These are phyloP conservation scores for Galeopsomyia nigrocyanea DNA, from an alignment of 2,888 invertebrate genomes.

Conservation along the genomic window DNA sequence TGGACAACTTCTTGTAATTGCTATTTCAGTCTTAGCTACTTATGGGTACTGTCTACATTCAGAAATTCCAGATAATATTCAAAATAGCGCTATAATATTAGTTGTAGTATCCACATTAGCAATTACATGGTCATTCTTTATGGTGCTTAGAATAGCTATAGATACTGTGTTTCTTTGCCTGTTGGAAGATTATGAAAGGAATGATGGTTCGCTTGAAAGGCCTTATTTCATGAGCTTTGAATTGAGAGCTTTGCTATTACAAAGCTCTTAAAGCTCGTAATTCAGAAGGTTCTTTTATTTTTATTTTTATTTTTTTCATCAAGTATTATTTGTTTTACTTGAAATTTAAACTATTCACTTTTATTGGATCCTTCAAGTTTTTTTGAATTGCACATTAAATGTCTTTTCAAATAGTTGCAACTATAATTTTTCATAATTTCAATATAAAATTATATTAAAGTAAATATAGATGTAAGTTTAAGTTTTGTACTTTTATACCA, in stretches of 20 bases:
- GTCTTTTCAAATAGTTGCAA: too few species aligned
- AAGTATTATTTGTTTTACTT: too few species aligned
- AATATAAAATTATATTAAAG: too few species aligned
- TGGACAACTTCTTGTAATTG: slow-evolving; percentile 87
- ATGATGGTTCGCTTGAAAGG: slow-evolving; percentile 90
- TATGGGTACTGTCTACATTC: slow-evolving; percentile 75
- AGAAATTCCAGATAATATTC: slow-evolving; percentile 74
- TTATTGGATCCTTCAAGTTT: too few species aligned
- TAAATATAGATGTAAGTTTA: too few species aligned
- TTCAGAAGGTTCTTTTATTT: too few species aligned
- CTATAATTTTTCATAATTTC: too few species aligned
- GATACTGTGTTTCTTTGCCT: slow-evolving; percentile 97
- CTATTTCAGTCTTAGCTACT: slow-evolving; percentile 81
- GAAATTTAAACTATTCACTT: too few species aligned
- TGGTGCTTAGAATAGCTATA: slow-evolving; percentile 95
- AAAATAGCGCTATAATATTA: slow-evolving; percentile 82
- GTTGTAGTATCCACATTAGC: slow-evolving; percentile 88
- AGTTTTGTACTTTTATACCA: too few species aligned
- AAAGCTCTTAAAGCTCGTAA: too few species aligned
- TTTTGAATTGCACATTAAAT: too few species aligned
- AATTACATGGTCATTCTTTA: slow-evolving; percentile 93
- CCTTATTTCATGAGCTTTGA: slow-evolving; percentile 96
- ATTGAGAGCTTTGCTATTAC: slow-evolving; percentile 84
- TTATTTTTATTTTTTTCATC: too few species aligned
- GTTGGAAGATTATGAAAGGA: slow-evolving; percentile 94